phyloP scores from a whole-genome alignment of 2,797 vertebrate species.

The Lacerta agilis region DNA sequence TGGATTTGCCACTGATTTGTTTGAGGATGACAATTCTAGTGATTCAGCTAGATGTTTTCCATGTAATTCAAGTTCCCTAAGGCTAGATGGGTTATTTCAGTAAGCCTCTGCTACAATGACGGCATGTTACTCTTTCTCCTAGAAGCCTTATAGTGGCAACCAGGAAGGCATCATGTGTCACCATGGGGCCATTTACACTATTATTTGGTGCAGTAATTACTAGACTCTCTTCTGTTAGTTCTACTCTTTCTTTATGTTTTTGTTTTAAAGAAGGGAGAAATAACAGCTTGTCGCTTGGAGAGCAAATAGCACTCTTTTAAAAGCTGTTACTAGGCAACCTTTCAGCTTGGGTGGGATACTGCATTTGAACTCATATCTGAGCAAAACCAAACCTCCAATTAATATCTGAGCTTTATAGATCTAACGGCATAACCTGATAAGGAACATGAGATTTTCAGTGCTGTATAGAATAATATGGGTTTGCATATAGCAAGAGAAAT shows the following conservation, averaged over 20 bases:
- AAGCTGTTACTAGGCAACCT: constrained; percentile 81
- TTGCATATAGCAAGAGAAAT: not conserved
- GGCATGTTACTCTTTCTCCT: not conserved
- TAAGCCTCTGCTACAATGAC: constrained; percentile 31
- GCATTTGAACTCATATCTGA: constrained; percentile 68
- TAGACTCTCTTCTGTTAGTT: not conserved
- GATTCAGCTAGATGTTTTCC: not conserved
- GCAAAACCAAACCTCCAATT: constrained; percentile 59
- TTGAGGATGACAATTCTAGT: rapidly evolving
- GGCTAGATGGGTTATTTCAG: constrained; percentile 39
- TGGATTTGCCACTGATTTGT: constrained; percentile 14
- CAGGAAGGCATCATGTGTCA: constrained; percentile 32
- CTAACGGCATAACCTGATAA: not conserved
- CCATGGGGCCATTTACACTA: constrained; percentile 35
- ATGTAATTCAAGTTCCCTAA: constrained; percentile 48
- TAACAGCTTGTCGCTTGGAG: constrained; percentile 73
- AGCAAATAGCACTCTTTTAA: constrained; percentile 78
- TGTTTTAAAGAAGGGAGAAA: constrained; percentile 76
- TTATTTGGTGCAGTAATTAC: constrained; percentile 49
- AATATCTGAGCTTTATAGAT: constrained; percentile 5
- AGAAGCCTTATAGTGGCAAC: constrained; percentile 8
- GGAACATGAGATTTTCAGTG: not conserved
- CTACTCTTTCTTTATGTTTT: constrained; percentile 54
- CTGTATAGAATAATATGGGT: not conserved
- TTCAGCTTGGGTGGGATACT: constrained; percentile 75